These are phyloP conservation scores for Hydrozoanthus tunicans DNA, from an alignment of 64 coral and sea anemone species.

Conservation along the genomic window DNA sequence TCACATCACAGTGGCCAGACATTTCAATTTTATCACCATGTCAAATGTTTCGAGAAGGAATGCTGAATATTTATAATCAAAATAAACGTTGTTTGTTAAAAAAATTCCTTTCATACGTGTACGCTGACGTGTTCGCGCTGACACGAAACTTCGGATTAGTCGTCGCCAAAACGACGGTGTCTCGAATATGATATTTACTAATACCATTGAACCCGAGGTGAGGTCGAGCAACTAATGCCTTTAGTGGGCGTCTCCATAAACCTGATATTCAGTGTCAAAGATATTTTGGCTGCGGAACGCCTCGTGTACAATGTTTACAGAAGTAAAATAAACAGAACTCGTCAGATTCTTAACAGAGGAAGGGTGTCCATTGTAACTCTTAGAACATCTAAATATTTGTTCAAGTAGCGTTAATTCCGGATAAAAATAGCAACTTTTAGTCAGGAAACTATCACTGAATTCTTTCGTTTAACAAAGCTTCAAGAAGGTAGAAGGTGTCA, in stretches of 20 bases:
- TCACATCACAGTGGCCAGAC: not conserved
- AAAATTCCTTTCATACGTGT: constrained; percentile 26
- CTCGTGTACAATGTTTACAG: constrained; percentile 26
- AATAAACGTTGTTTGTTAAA: constrained; percentile 16
- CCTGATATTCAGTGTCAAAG: not conserved
- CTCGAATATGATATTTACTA: constrained; percentile 14
- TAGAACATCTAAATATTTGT: constrained; percentile 24
- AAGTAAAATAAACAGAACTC: constrained; percentile 15
- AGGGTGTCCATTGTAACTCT: constrained; percentile 2
- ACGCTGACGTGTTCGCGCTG: not conserved
- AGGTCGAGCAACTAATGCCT: not conserved
- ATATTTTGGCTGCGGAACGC: not conserved
- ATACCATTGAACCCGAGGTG: not conserved
- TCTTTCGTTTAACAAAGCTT: too few species aligned
- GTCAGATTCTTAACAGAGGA: constrained; percentile 3
- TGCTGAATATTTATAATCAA: constrained; percentile 20
- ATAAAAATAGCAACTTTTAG: constrained; percentile 37
- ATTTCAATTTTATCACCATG: not conserved
- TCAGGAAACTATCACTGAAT: too few species aligned
- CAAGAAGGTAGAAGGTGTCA: too few species aligned
- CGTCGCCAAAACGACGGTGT: not conserved
- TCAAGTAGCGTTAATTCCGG: not conserved
- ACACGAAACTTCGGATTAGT: not conserved
- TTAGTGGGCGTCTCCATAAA: constrained; percentile 43
- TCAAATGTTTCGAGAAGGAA: constrained; percentile 36